These are phyloP conservation scores for Rhinopomastus cyanomelas DNA, from an alignment of 2,113 vertebrate genomes.

Conservation along the genomic window DNA sequence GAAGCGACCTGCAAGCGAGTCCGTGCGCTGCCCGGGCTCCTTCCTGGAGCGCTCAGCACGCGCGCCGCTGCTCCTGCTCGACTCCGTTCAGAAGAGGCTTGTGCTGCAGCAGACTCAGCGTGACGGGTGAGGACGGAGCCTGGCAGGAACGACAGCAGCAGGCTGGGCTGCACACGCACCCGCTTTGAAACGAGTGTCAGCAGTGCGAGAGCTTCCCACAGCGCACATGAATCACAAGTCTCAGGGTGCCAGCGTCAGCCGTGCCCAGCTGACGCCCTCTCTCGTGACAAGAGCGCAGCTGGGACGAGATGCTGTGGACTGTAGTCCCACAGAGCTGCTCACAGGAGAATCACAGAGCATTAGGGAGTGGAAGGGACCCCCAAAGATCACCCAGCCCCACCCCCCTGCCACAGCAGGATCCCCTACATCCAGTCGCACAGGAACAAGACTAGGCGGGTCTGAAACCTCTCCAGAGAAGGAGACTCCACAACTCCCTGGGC, in stretches of 20 bases:
- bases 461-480: too few relatives aligned
- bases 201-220: not conserved
- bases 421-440: too few relatives aligned
- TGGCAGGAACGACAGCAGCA: slow-evolving; percentile 17
- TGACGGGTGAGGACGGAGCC: not conserved
- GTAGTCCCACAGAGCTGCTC: not conserved
- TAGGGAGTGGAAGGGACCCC: too few relatives aligned
- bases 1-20: too few relatives aligned
- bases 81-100: not conserved
- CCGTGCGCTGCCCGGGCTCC: too few relatives aligned
- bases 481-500: too few relatives aligned
- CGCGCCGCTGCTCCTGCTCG: not conserved
- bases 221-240: not conserved
- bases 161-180: not conserved
- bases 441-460: too few relatives aligned
- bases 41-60: not conserved
- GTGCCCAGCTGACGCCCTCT: not conserved
- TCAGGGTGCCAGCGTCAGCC: not conserved
- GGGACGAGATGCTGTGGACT: not conserved
- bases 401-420: too few relatives aligned
- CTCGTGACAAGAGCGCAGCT: not conserved
- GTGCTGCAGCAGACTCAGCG: not conserved
- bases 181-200: slow-evolving; percentile 6
- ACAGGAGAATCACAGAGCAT: too few relatives aligned
- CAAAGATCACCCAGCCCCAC: too few relatives aligned